Evolutionary conservation across 2,113 vertebrate genomes (phyloP).

Genomic region (Gallinago jamesoni): DNA sequence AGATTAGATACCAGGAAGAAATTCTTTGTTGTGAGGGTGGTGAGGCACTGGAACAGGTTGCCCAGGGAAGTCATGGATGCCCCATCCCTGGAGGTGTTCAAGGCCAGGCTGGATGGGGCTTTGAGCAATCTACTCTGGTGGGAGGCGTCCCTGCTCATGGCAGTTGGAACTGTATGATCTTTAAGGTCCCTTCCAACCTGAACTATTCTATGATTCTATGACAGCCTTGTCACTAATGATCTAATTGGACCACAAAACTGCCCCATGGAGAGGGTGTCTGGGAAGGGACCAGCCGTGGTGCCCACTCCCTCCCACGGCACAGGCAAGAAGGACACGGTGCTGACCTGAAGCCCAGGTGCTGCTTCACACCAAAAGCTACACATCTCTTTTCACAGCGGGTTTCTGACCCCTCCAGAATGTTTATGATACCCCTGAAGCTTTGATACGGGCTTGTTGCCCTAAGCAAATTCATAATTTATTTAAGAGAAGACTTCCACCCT

Average conservation of each 20-base stretch:
- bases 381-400: neutral
- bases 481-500: constrained; percentile 44
- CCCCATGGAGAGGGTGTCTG: neutral
- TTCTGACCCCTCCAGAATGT: neutral
- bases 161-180: too few species aligned
- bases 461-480: constrained; percentile 51
- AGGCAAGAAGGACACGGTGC: neutral
- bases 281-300: rapidly evolving
- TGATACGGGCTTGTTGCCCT: constrained; percentile 24
- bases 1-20: too few species aligned
- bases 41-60: too few species aligned
- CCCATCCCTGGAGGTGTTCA: too few species aligned
- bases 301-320: neutral
- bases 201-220: too few species aligned
- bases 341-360: neutral
- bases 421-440: constrained; percentile 31
- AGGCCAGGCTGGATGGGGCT: too few species aligned
- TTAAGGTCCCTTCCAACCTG: too few species aligned
- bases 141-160: too few species aligned
- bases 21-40: too few species aligned
- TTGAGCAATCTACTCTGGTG: too few species aligned
- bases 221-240: neutral
- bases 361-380: neutral
- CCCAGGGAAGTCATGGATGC: too few species aligned
- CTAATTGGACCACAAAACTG: rapidly evolving